Evolutionary conservation across 2,797 vertebrate species (phyloP).

Genomic region (Petrocephalus schoutedeni): DNA sequence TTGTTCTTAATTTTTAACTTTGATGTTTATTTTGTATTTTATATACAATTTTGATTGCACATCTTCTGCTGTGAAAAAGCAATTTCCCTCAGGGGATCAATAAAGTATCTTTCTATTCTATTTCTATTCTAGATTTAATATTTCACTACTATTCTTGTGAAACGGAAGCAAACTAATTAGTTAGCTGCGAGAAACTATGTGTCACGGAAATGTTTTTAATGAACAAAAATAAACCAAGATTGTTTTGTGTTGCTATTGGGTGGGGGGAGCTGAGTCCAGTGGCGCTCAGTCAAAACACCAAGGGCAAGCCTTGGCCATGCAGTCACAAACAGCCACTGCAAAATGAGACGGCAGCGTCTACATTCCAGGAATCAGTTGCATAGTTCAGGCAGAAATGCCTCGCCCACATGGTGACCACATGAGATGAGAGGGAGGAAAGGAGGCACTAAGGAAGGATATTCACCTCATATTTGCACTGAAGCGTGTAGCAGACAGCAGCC

Average conservation of each 20-base stretch:
- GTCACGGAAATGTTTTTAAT: not conserved
- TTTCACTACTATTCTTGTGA: not conserved
- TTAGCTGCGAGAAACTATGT: not conserved
- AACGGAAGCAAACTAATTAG: not conserved
- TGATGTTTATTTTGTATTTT: too few species aligned
- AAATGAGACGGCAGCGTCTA: not conserved
- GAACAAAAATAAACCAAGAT: not conserved
- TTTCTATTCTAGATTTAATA: not conserved
- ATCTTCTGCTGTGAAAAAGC: too few species aligned
- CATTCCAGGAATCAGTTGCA: not conserved
- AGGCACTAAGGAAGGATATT: not conserved
- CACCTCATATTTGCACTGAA: not conserved
- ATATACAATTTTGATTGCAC: too few species aligned
- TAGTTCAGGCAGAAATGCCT: not conserved
- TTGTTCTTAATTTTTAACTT: too few species aligned
- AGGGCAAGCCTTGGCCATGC: not conserved
- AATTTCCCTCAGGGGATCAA: too few species aligned
- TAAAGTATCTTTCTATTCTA: too few species aligned
- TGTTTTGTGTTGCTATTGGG: not conserved
- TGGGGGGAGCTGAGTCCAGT: not conserved
- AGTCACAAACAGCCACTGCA: not conserved
- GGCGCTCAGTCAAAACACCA: not conserved
- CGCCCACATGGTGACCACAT: not conserved
- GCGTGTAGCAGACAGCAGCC: not conserved
- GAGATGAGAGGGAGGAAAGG: not conserved